Percentiles rank a stretch among this genome's conserved stretches.
phyloP scores from a whole-genome alignment of 2,113 vertebrate species.

The Psilopsiagon aymara region DNA sequence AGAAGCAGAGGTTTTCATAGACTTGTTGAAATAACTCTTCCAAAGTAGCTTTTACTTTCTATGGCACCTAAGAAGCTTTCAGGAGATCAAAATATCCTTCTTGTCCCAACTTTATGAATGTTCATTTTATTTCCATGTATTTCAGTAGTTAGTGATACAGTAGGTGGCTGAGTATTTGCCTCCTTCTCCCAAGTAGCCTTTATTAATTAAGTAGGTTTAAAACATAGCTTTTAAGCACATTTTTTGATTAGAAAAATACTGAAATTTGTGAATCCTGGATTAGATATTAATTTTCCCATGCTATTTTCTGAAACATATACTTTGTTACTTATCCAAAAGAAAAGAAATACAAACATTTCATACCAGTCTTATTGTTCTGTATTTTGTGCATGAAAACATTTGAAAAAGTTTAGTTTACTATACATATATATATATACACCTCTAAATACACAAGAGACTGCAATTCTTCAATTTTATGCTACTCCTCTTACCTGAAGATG shows the following conservation, averaged over 20 bases:
- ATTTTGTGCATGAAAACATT: constrained; percentile 48
- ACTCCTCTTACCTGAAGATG: constrained; percentile 23
- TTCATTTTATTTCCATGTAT: constrained; percentile 17
- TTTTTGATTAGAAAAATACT: constrained; percentile 54
- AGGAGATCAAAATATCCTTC: neutral
- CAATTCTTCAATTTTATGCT: constrained; percentile 23
- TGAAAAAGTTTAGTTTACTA: constrained; percentile 40
- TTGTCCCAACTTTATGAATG: neutral
- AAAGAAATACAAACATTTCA: constrained; percentile 57
- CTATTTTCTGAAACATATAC: constrained; percentile 5
- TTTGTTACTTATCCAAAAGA: neutral
- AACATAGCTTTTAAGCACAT: constrained; percentile 37
- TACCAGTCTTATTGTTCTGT: constrained; percentile 13
- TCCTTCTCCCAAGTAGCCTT: constrained; percentile 18
- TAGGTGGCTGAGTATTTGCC: neutral
- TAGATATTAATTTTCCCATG: neutral
- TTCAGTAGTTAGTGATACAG: constrained; percentile 12
- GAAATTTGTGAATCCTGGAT: neutral
- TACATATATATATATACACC: constrained; percentile 16
- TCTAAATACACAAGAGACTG: constrained; percentile 48
- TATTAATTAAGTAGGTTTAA: constrained; percentile 15
- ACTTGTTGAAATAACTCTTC: neutral
- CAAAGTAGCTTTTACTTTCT: neutral
- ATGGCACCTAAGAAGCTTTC: neutral
- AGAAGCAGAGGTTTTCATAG: neutral